Conservation (phyloP, 1,140 invertebrate genomes). For the Drosophila teissieri region DNA sequence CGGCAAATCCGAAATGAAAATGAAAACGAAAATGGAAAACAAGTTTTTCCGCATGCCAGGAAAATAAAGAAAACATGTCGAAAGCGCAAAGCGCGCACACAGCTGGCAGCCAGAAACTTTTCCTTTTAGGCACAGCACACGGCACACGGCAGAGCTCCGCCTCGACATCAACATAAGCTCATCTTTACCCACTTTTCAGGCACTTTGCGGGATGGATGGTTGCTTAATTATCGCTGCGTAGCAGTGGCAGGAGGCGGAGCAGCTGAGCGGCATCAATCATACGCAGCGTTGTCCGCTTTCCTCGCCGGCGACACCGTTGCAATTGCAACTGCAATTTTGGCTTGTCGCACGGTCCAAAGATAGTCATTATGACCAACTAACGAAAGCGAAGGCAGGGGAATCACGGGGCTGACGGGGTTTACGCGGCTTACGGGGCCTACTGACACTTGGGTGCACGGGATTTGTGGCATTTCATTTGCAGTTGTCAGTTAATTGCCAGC, state of each 20-base stretch:
- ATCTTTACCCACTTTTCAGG: slow-evolving; percentile 77
- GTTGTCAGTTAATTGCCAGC: slow-evolving; percentile 63
- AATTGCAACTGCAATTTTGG: slow-evolving; percentile 35
- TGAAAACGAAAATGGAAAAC: slow-evolving; percentile 69
- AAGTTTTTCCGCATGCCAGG: slow-evolving; percentile 77
- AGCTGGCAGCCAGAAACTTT: slow-evolving; percentile 61
- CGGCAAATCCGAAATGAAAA: slow-evolving; percentile 49
- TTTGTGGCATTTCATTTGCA: slow-evolving; percentile 54
- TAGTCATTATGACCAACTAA: slow-evolving; percentile 74
- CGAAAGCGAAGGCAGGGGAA: not conserved
- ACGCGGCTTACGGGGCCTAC: not conserved
- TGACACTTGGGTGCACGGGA: slow-evolving; percentile 11
- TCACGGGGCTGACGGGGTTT: not conserved
- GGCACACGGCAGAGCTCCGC: not conserved
- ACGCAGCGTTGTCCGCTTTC: slow-evolving; percentile 57
- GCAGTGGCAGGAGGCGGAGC: slow-evolving; percentile 6
- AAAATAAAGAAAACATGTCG: slow-evolving; percentile 55
- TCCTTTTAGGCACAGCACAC: slow-evolving; percentile 44
- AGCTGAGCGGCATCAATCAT: slow-evolving; percentile 61
- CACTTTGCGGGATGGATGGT: slow-evolving; percentile 12
- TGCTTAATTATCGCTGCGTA: slow-evolving; percentile 60
- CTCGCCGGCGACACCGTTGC: slow-evolving; percentile 22
- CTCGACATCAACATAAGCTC: slow-evolving; percentile 51
- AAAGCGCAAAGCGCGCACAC: slow-evolving; percentile 35
- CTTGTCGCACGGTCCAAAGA: slow-evolving; percentile 69